phyloP scores from a whole-genome alignment of 35 echinoderm and acorn worm species.

The Eucidaris tribuloides region DNA sequence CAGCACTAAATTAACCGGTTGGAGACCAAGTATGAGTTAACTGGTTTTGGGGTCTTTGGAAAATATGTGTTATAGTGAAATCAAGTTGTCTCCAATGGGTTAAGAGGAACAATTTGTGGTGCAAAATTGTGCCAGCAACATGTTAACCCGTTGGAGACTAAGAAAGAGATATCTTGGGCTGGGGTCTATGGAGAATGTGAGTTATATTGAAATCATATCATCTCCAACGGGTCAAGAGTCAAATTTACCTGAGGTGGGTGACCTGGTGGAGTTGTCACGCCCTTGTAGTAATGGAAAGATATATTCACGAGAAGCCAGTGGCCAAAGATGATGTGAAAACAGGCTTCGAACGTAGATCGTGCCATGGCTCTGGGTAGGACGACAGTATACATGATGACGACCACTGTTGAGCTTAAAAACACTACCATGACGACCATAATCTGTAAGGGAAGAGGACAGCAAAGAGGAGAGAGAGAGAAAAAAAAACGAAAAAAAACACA shows the following conservation, averaged over 20 bases:
- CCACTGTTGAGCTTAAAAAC: slow-evolving; percentile 28
- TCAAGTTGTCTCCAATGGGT: too few relatives aligned
- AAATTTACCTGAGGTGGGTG: slow-evolving; percentile 79
- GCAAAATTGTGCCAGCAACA: too few relatives aligned
- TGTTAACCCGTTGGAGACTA: too few relatives aligned
- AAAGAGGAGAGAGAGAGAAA: not conserved
- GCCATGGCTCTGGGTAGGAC: slow-evolving; percentile 28
- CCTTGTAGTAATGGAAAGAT: slow-evolving; percentile 90
- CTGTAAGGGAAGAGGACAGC: slow-evolving; percentile 12
- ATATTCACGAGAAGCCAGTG: slow-evolving; percentile 90
- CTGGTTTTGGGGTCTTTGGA: too few relatives aligned
- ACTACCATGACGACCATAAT: slow-evolving; percentile 81
- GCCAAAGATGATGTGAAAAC: slow-evolving; percentile 75
- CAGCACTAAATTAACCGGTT: not conserved
- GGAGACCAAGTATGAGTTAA: too few relatives aligned
- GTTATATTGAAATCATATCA: too few relatives aligned
- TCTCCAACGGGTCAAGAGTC: too few relatives aligned
- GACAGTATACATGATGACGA: slow-evolving; percentile 52
- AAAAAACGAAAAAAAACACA: not conserved
- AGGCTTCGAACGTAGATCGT: not conserved
- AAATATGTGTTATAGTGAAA: too few relatives aligned
- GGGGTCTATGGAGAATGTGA: too few relatives aligned
- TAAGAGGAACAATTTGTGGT: too few relatives aligned
- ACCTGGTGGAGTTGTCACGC: slow-evolving; percentile 75
- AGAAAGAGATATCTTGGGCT: too few relatives aligned